Evolutionary conservation across 2,797 vertebrate species (phyloP), one percentile per base, ranked within the genome.

Genomic region (Mycteria americana): DNA sequence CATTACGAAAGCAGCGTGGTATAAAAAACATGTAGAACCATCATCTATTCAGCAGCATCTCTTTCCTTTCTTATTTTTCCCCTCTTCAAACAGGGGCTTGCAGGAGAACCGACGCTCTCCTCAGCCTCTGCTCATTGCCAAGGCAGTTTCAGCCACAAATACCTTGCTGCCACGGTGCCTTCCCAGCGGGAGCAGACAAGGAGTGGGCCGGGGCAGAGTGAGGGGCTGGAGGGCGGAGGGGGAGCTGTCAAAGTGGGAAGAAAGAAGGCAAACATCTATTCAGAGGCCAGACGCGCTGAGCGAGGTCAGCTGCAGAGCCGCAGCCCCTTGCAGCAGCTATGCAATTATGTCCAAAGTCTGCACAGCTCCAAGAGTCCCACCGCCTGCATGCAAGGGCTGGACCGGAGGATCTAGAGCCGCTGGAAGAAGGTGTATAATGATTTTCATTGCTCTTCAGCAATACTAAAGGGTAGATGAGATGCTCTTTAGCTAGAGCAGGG

Each of bases 321-420:
- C 69, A 85, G 93, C 92, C 95, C 56, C 74, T 96, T 93, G 85
- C 85, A 97, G 97, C 97, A 98, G 97, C 98, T 97, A 94, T 96
- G 85, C 97, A 96, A 98, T 98, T 98, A 98, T 91, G 46, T 86
- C 96, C 90, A 72, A 98, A 98, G 95, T 97, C 98, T 98, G 96
- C 97, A 96, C 91, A 94, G 97, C 75, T 89, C 89, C 17, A 3
- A 89, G 82, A 96, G 95, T 92, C 97, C 97, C 88, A 91, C 93
- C 96, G 11, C 92, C 91, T 78, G 63, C 91, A 83, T 79, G 53
- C 93, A 84, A 65, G 77, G 50, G 70, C 68, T 68, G 68, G 89
- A 93, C 85, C 37, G 2, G 69, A 92, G 80, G 84, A 76, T 87
- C 78, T 67, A 78, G 81, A 86, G 95, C 85, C 97, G 92, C 78